phyloP scores from a whole-genome alignment of 2,113 vertebrate genomes.

The Lampris incognitus region DNA sequence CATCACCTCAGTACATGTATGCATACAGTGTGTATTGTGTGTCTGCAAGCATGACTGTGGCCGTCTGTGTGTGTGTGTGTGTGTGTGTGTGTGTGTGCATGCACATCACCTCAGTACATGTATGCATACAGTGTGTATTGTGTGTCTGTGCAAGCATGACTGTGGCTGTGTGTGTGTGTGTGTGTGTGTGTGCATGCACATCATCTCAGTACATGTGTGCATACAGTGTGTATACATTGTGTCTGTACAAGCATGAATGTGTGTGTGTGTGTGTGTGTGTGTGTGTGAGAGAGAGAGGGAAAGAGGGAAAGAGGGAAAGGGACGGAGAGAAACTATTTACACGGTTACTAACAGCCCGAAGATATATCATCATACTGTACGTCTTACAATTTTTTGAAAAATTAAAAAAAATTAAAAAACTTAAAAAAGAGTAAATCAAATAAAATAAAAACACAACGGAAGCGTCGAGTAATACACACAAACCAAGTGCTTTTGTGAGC shows the following conservation, averaged over 20 bases:
- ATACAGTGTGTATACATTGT: constrained; percentile 20
- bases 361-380: constrained; percentile 60
- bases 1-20: neutral
- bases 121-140: constrained; percentile 10
- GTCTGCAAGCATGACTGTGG: neutral
- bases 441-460: constrained; percentile 51
- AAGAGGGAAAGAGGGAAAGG: too few relatives aligned
- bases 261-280: constrained; percentile 34
- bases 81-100: constrained; percentile 18
- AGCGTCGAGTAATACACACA: constrained; percentile 67
- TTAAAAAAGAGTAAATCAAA: neutral
- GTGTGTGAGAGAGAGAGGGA: constrained; percentile 28
- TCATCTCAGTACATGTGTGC: neutral
- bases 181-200: constrained; percentile 7
- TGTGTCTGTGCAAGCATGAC: neutral
- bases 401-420: constrained; percentile 41
- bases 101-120: neutral
- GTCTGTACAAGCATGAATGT: constrained; percentile 8
- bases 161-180: constrained; percentile 6
- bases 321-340: constrained; percentile 9
- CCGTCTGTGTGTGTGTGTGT: constrained; percentile 33
- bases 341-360: constrained; percentile 56
- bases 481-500: constrained; percentile 71
- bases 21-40: constrained; percentile 24
- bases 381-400: constrained; percentile 59